A percentile compares a stretch with the other conserved stretches of the same genome.
Evolutionary conservation across 2,113 vertebrate genomes (phyloP).

Genomic region (Nothoprocta pentlandii): DNA sequence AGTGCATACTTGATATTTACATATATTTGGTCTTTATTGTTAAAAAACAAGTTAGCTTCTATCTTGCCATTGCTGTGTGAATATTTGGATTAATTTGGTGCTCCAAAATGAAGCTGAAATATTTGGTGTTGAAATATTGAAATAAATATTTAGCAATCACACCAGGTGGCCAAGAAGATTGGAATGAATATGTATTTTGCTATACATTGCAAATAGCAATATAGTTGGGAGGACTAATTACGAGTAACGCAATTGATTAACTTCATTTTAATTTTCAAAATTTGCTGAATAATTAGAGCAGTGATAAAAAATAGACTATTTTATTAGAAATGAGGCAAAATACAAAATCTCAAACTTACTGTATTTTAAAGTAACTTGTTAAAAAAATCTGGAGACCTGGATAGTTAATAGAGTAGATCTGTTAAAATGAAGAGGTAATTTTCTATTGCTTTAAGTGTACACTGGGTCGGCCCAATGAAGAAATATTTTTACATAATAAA

Average conservation of each 20-base stretch:
- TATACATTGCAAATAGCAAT: background rate
- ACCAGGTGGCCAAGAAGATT: constrained; percentile 41
- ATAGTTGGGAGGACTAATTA: background rate
- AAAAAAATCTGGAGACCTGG: background rate
- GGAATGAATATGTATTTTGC: constrained; percentile 48
- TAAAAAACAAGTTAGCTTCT: constrained; percentile 50
- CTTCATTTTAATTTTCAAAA: constrained; percentile 13
- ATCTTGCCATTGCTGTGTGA: constrained; percentile 16
- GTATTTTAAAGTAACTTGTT: background rate
- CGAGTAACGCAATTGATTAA: background rate
- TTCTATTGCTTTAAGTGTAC: background rate
- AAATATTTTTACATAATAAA: background rate
- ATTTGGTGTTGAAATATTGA: constrained; percentile 22
- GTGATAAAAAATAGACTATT: background rate
- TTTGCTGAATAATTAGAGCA: background rate
- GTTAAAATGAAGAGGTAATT: background rate
- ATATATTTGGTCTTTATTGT: constrained; percentile 28
- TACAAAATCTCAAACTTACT: background rate
- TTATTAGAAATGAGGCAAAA: background rate
- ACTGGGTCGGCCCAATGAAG: background rate
- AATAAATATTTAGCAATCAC: constrained; percentile 29
- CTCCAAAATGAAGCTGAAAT: background rate
- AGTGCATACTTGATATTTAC: constrained; percentile 27
- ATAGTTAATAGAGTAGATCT: background rate
- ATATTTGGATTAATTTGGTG: constrained; percentile 58